Evolutionary conservation across 2,113 vertebrate species (phyloP), one percentile per base, ranked within the genome.

Genomic region (Siniperca chuatsi): DNA sequence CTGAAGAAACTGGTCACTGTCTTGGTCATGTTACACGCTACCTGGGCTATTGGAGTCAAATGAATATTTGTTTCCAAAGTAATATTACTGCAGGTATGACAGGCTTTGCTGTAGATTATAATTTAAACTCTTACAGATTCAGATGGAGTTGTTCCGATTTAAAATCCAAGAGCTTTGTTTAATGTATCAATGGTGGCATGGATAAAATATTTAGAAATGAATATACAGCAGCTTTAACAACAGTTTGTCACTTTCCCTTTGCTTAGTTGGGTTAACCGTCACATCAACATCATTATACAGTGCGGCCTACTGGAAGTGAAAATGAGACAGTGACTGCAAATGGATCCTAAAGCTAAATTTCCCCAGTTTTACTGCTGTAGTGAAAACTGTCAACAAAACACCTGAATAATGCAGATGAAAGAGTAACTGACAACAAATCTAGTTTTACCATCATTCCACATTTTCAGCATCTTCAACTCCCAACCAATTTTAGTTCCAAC

Each of bases 301-400:
- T 2, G 29, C 29, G 29, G 29, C 29, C 29, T 29, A 29, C 29
- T 64, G 37, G 20, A 62, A 13, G 65, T 62, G 55, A 78, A 68
- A 80, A 77, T 69, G 23, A 71, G 75, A 66, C 4, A 1, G 33
- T 64, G 69, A 9, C 44, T 72, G 40, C 33, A 72, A 79, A 54
- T 57, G 8, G 46, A 68, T 15, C 35, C 55, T 54, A 20, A 37
- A 18, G 58, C 48, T 29, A 44, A n/a, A 61, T 52, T 18, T 35
- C 52, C 23, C 40, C 15, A 35, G 58, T 13, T 42, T 48, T 55
- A 48, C 16, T 33, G 23, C 60, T 69, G 7, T 6, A 60, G 44
- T 35, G 23, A 54, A 78, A 68, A 68, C 42, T 46, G 18, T 13
- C 16, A n/a, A 50, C 20, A 33, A 48, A 78, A 64, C 55, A 48